A percentile compares a stretch with the other conserved stretches of the same genome.
Conservation (phyloP, 2,113 vertebrate genomes). For the Albula goreensis region DNA sequence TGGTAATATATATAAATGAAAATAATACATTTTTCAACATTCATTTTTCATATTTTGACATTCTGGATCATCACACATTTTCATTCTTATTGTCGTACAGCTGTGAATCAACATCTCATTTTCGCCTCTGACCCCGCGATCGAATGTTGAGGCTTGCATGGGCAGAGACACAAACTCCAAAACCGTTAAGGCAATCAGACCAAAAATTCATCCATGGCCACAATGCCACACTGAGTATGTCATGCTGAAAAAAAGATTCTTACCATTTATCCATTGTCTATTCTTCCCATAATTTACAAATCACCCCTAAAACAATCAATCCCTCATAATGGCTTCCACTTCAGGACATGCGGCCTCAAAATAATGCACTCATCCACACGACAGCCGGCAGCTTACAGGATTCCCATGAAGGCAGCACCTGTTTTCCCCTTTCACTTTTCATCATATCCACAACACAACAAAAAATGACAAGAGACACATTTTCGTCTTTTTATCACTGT, state of each 20-base stretch:
- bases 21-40: not conserved
- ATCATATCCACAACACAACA: not conserved
- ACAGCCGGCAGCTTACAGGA: not conserved
- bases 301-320: not conserved
- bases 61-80: not conserved
- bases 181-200: not conserved
- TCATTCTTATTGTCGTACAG: not conserved
- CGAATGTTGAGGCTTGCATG: not conserved
- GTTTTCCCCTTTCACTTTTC: not conserved
- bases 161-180: not conserved
- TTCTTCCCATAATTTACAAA: not conserved
- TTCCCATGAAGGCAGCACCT: not conserved
- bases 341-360: not conserved
- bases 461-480: not conserved
- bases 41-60: not conserved
- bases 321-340: not conserved
- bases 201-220: not conserved
- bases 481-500: not conserved
- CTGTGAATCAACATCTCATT: not conserved
- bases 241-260: not conserved
- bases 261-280: not conserved
- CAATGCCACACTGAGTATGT: not conserved
- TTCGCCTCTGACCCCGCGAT: not conserved
- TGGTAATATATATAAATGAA: not conserved
- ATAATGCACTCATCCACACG: not conserved